phyloP scores from a whole-genome alignment of 2,797 vertebrate species.

The Eulemur rubriventer region DNA sequence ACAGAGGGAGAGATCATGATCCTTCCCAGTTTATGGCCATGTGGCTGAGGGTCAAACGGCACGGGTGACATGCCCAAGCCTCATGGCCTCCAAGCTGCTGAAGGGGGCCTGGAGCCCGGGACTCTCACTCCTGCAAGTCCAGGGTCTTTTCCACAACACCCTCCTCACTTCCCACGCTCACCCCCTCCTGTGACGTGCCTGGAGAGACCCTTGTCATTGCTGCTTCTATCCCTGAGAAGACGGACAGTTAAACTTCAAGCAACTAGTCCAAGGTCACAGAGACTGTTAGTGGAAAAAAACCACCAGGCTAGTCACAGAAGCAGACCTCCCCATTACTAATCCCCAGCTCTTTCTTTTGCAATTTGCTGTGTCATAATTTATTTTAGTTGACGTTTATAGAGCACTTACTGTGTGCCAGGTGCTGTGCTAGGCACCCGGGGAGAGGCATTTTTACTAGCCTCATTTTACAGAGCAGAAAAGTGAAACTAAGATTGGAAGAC shows the following conservation, averaged over 20 bases:
- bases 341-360: background rate
- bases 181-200: too few species aligned
- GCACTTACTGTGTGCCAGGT: background rate
- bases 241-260: background rate
- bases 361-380: too few species aligned
- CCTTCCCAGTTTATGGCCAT: background rate
- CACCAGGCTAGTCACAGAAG: background rate
- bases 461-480: too few species aligned
- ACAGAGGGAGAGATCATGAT: background rate
- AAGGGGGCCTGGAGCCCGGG: background rate
- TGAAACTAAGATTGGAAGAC: background rate
- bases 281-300: background rate
- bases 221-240: background rate
- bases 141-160: background rate
- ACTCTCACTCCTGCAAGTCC: fast-evolving
- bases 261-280: background rate
- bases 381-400: background rate
- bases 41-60: background rate
- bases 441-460: too few species aligned
- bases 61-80: background rate
- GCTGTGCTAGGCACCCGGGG: background rate
- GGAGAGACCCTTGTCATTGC: background rate
- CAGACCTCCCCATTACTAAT: background rate
- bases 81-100: background rate
- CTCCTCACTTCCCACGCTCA: background rate